Evolutionary conservation across 1,140 invertebrate species (phyloP).

Genomic region (Bombus balteatus): DNA sequence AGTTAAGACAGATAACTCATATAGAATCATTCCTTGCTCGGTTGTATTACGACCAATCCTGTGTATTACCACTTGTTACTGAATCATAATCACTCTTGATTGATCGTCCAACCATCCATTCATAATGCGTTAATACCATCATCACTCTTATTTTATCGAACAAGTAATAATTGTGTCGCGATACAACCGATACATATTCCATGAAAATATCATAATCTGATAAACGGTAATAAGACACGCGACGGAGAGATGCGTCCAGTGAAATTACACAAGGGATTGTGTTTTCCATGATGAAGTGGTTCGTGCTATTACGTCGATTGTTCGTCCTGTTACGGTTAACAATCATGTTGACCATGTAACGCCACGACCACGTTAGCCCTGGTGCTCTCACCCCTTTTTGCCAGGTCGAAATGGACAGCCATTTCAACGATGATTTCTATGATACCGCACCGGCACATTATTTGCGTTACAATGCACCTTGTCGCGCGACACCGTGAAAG

Average conservation of each 20-base stretch:
- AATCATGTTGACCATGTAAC: neutral
- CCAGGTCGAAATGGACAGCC: neutral
- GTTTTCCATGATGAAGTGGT: neutral
- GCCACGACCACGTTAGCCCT: neutral
- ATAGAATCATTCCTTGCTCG: too few relatives aligned
- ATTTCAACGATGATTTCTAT: conserved; percentile 30
- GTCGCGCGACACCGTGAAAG: conserved; percentile 10
- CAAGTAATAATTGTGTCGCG: neutral
- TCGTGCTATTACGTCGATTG: conserved; percentile 20
- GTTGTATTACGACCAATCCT: too few relatives aligned
- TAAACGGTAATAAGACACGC: neutral
- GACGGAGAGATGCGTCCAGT: neutral
- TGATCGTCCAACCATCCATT: neutral
- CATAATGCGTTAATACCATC: neutral
- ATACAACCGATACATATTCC: neutral
- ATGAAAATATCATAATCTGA: neutral
- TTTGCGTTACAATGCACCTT: conserved; percentile 38
- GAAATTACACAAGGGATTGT: neutral
- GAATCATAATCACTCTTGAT: neutral
- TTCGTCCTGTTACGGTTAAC: neutral
- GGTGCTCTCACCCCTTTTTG: neutral
- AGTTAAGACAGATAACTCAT: neutral
- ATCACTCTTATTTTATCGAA: neutral
- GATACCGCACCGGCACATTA: conserved; percentile 12
- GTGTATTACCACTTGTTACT: neutral